phyloP scores from a whole-genome alignment of 2,888 invertebrate genomes.

The Quadroppia sp. region DNA sequence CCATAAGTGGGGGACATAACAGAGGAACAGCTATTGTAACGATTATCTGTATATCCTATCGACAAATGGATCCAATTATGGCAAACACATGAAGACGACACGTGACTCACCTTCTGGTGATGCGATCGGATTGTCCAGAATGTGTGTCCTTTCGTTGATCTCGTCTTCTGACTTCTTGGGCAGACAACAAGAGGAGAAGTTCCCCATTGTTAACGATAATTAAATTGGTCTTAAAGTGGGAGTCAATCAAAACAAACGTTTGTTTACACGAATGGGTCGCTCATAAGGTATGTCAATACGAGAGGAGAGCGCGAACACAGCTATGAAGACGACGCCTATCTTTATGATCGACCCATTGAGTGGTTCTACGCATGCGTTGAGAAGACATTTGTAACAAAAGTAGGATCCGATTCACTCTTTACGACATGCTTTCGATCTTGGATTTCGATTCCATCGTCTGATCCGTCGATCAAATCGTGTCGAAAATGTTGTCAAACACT shows the following conservation, averaged over 20 bases:
- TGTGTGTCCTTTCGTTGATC: constrained; percentile 30
- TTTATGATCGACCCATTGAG: background rate
- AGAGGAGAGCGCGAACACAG: too few relatives aligned
- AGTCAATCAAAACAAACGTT: background rate
- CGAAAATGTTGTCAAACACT: constrained; percentile 2
- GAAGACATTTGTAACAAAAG: background rate
- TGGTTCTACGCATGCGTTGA: background rate
- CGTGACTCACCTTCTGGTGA: background rate
- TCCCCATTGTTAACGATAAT: constrained; percentile 22
- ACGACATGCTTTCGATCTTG: background rate
- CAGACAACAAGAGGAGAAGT: constrained; percentile 32
- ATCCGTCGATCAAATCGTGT: too few relatives aligned
- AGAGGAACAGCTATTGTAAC: constrained; percentile 1
- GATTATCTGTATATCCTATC: background rate
- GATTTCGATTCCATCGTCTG: background rate
- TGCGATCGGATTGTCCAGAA: constrained; percentile 22
- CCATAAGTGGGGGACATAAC: constrained; percentile 11
- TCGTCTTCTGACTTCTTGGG: constrained; percentile 34
- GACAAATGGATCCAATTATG: background rate
- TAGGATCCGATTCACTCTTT: background rate
- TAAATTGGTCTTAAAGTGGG: background rate
- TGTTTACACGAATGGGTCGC: background rate
- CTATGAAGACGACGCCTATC: too few relatives aligned
- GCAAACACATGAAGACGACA: background rate
- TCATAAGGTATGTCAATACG: background rate